Evolutionary conservation across 2,888 invertebrate species (phyloP).

Genomic region (Prosopocoilus inquinatus): DNA sequence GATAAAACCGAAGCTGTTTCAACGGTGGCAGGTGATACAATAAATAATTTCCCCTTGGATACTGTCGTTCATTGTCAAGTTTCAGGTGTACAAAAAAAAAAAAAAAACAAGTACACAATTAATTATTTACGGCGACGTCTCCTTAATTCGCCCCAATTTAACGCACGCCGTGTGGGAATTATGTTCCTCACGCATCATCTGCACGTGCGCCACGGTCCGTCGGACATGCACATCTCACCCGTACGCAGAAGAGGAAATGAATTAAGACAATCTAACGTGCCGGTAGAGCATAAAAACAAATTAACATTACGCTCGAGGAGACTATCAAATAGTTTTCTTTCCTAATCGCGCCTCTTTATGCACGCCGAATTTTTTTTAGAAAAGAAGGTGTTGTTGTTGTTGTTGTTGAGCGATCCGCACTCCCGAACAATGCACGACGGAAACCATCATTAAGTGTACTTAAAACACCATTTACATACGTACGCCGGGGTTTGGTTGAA

Average conservation of each 20-base stretch:
- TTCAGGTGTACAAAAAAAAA: no score
- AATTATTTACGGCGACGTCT: no score
- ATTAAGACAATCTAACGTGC: conserved; percentile 42
- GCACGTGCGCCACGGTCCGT: conserved; percentile 26
- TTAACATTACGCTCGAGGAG: conserved; percentile 33
- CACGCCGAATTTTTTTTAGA: neutral
- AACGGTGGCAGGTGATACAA: no score
- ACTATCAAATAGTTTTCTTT: conserved; percentile 15
- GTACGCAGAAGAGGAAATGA: conserved; percentile 39
- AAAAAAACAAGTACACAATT: no score
- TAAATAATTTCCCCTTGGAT: no score
- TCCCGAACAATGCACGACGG: neutral
- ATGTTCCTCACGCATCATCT: neutral
- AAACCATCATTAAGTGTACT: neutral
- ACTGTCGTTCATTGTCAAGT: no score
- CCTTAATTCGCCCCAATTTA: no score
- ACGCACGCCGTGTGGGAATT: neutral
- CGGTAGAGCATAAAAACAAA: conserved; percentile 42
- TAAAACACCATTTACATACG: neutral
- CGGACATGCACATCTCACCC: conserved; percentile 21
- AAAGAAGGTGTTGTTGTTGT: neutral
- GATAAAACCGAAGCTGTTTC: no score
- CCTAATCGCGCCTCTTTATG: neutral
- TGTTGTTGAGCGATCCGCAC: neutral
- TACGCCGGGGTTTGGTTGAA: no score